phyloP scores from a whole-genome alignment of 2,797 vertebrate species.

The Micrastur ruficollis region DNA sequence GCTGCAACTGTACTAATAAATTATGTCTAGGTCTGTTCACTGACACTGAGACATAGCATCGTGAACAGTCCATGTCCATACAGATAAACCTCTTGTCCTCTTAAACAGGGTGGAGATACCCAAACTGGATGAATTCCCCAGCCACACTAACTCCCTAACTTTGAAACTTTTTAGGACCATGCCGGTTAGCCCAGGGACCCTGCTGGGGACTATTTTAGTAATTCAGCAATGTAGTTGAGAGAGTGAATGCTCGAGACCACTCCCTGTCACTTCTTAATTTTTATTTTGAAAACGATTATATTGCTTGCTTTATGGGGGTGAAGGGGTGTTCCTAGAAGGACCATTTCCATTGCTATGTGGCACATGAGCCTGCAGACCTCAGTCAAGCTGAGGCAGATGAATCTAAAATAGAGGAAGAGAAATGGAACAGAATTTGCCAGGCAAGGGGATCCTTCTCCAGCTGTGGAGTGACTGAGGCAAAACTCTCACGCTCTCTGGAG shows the following conservation, averaged over 20 bases:
- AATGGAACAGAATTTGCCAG: neutral
- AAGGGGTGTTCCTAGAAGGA: neutral
- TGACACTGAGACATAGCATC: neutral
- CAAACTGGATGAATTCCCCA: neutral
- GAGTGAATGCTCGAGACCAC: neutral
- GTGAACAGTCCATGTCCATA: neutral
- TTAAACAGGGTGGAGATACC: neutral
- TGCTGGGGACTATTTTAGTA: neutral
- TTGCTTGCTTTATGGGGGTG: rapidly evolving
- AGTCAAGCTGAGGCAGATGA: neutral
- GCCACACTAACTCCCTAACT: neutral
- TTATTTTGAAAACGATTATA: neutral
- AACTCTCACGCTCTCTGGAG: neutral
- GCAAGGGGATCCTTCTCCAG: neutral
- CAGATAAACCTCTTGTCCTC: neutral
- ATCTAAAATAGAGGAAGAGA: neutral
- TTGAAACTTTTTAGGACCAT: neutral
- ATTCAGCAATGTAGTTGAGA: neutral
- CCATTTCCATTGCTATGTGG: rapidly evolving
- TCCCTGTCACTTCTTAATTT: neutral
- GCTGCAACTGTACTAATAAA: neutral
- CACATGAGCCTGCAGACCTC: neutral
- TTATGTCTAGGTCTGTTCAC: neutral
- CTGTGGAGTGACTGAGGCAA: neutral
- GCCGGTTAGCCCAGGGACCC: rapidly evolving